Evolutionary conservation across 2,797 vertebrate genomes (phyloP).

Genomic region (Rhinophrynus dorsalis): DNA sequence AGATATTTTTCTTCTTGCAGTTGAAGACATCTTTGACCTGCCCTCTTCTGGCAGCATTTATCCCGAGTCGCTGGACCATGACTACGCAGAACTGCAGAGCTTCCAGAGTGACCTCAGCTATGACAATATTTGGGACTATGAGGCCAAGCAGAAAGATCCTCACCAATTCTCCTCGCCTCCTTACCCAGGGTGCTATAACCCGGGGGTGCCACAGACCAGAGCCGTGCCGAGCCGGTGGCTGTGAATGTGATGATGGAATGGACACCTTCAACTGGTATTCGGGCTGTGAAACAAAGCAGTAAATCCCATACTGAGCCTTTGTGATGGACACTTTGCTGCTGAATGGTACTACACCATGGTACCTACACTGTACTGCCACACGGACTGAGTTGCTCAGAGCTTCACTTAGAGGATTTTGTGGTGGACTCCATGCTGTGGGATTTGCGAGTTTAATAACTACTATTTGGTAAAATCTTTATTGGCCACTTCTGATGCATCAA

Average conservation of each 20-base stretch:
- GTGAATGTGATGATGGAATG: neutral
- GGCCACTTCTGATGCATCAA: too few species aligned
- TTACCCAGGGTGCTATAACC: conserved; percentile 32
- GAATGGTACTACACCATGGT: neutral
- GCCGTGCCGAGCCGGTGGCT: conserved; percentile 25
- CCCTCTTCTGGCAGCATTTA: accelerated
- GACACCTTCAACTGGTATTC: neutral
- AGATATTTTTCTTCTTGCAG: neutral
- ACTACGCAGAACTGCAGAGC: conserved; percentile 57
- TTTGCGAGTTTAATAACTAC: too few species aligned
- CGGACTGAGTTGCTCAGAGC: neutral
- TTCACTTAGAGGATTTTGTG: too few species aligned
- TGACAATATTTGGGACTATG: conserved; percentile 61
- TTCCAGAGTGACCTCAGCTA: conserved; percentile 59
- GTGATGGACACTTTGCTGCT: conserved; percentile 15
- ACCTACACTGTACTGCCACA: neutral
- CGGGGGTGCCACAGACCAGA: neutral
- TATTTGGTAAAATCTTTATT: too few species aligned
- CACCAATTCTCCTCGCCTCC: accelerated
- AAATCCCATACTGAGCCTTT: neutral
- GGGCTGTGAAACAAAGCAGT: neutral
- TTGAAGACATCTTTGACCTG: conserved; percentile 26
- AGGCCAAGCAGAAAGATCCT: conserved; percentile 36
- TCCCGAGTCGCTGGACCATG: conserved; percentile 28
- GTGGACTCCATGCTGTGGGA: too few species aligned